A percentile compares a stretch with the other conserved stretches of the same genome.
phyloP scores from a whole-genome alignment of 2,797 vertebrate species.

The Crenuchus spilurus region DNA sequence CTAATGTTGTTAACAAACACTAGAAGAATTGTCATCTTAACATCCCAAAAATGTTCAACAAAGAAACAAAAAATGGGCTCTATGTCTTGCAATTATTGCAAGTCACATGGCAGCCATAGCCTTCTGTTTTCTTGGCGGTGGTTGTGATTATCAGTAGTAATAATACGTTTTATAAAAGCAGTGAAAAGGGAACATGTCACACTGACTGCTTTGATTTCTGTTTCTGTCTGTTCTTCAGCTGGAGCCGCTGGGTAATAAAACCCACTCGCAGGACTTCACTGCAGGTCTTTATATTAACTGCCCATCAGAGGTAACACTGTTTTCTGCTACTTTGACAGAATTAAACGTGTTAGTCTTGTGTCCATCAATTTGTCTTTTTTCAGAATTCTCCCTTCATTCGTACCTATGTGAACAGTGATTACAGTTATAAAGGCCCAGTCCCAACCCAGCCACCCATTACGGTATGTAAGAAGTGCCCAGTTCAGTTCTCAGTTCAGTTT shows the following conservation, averaged over 20 bases:
- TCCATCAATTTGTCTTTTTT: constrained; percentile 41
- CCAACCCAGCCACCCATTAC: constrained; percentile 68
- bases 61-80: no score
- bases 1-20: no score
- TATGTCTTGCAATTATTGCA: no score
- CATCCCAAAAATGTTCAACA: no score
- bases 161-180: no score
- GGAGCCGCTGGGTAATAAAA: constrained; percentile 84
- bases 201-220: no score
- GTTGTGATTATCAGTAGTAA: no score
- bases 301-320: constrained; percentile 79
- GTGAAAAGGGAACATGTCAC: no score
- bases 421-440: constrained; percentile 63
- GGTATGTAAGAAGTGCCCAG: constrained; percentile 72
- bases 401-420: constrained; percentile 85
- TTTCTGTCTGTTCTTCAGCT: constrained; percentile 68
- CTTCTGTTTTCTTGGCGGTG: no score
- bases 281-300: constrained; percentile 71
- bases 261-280: constrained; percentile 67
- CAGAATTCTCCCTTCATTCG: constrained; percentile 80
- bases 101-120: no score
- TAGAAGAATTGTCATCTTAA: no score
- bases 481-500: no score
- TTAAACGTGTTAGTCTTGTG: not conserved
- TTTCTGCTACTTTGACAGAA: not conserved